Base-by-base conservation (phyloP, 2,888 invertebrate species). In the Plebejus argus region DNA sequence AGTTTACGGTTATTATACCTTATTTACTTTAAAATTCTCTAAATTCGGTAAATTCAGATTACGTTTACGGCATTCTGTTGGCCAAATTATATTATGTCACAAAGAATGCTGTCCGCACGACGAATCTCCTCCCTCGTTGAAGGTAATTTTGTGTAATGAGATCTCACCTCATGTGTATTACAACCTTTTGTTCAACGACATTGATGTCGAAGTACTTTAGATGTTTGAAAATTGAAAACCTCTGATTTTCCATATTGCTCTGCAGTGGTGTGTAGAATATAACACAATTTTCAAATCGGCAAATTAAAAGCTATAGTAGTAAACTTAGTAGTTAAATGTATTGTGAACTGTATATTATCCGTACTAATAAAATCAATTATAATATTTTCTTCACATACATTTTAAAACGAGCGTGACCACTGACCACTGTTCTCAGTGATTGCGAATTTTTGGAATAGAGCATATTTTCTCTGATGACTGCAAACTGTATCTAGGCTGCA, bases 21-120 rank as follows among this genome's bases (percentile, higher is more conserved):
- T 33, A 66, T 66, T 66, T 33, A 66, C 66, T 33, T 66, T 66
- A 66, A 66, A 66, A 66, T 66, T 66, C 66, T 66, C 66, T 66
- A 66, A 66, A 66, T 66, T 33, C 28, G 66, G 66, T 66, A 66
- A 66, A 66, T 66, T 66, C 28, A 33, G 66, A 66, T 66, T 66
- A 66, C 66, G 66, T 66, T 66, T 28, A 66, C 66, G 15, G 28
- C 18, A 33, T 33, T 33, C 28, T 66, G 66, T 66, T 66, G 66
- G 28, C 23, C 66, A 66, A 66, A 66, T 66, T 28, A 66, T 66
- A 33, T 66, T 66, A 66, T 66, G 66, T 66, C 66, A 66, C 66
- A 66, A 15, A 66, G 66, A 28, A 33, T 66, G 18, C 66, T 18
- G 28, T 33, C 28, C 28, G 66, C 0, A 28, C 66, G 61, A 66